Percentiles rank a stretch among this genome's conserved stretches.
Evolutionary conservation across 2,797 vertebrate genomes (phyloP).

Genomic region (Sparidentex hasta): DNA sequence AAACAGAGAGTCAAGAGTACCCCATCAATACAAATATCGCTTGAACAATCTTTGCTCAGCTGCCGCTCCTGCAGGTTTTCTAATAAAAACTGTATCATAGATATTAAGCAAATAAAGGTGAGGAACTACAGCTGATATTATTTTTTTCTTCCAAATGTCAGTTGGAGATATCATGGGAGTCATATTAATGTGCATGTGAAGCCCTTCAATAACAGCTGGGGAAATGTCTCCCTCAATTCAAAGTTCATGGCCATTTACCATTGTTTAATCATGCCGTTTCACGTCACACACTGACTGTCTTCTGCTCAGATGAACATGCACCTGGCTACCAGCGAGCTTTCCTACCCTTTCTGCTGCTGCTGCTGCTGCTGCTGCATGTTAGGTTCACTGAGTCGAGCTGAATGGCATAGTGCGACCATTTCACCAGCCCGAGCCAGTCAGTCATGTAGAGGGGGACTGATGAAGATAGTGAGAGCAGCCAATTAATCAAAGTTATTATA

Average conservation of each 20-base stretch:
- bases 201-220: slow-evolving; percentile 73
- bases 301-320: slow-evolving; percentile 63
- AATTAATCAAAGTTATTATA: slow-evolving; percentile 34
- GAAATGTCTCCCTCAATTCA: slow-evolving; percentile 76
- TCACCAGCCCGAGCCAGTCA: background rate
- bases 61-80: slow-evolving; percentile 59
- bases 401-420: slow-evolving; percentile 20
- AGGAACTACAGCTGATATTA: slow-evolving; percentile 79
- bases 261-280: slow-evolving; percentile 81
- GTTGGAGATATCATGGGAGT: slow-evolving; percentile 72
- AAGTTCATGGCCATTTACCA: slow-evolving; percentile 83
- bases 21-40: slow-evolving; percentile 68
- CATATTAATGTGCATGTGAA: slow-evolving; percentile 79
- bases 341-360: slow-evolving; percentile 19
- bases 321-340: slow-evolving; percentile 43
- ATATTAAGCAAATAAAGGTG: slow-evolving; percentile 81
- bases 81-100: slow-evolving; percentile 83
- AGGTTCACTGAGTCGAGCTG: slow-evolving; percentile 34
- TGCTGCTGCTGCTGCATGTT: slow-evolving; percentile 50
- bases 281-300: slow-evolving; percentile 64
- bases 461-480: slow-evolving; percentile 8
- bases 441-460: background rate
- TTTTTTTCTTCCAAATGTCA: slow-evolving; percentile 84
- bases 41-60: slow-evolving; percentile 77
- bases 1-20: slow-evolving; percentile 38